Base-by-base conservation (phyloP, 1,140 invertebrate genomes). In the Scaptodrosophila lebanonensis region DNA sequence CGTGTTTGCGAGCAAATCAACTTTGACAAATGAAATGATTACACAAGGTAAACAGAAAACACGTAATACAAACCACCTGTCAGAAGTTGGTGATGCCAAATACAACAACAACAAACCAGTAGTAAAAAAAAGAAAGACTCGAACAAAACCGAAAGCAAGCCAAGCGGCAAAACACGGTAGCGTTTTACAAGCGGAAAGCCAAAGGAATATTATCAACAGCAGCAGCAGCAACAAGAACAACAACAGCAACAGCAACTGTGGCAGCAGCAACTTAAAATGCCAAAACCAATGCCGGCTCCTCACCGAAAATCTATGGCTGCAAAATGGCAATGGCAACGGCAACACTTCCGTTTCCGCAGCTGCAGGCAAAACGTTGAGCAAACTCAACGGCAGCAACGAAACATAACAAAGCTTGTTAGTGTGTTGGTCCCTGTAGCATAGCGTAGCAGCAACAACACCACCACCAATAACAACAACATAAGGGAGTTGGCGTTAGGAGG, bases 301-400 rank as follows among this genome's bases (percentile, higher is more conserved):
- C 56, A 32, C 51, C 53, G 36, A 76, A 76, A 76, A 77, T 77
- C 72, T 66, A 72, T 68, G 73, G 53, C 68, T 56, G 61, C 65
- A 75, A 79, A 82, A 79, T 82, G 75, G 75, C 75, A 79, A 82
- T 79, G 75, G 75, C 69, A 79, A 82, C 82, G 75, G 75, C 69
- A 79, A 79, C 75, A 79, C 75, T 79, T 79, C 75, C 75, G 75
- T 61, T 79, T 82, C 72, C 72, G 72, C 52, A 66, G 61, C 75
- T 82, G 66, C 70, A 58, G 75, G 73, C 68, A 65, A 68, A 77
- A 77, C 49, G 68, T 66, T 66, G 39, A 66, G 62, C 62, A 66
- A 66, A 66, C 63, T 66, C 63, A 52, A 59, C 65, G 20, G 20
- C 49, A 57, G 63, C 51, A 52, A 30, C 36, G 63, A 53, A 77